Evolutionary conservation across 1,140 invertebrate genomes (phyloP), one percentile per base, ranked within the genome.

Genomic region (Scaptomyza hsui): DNA sequence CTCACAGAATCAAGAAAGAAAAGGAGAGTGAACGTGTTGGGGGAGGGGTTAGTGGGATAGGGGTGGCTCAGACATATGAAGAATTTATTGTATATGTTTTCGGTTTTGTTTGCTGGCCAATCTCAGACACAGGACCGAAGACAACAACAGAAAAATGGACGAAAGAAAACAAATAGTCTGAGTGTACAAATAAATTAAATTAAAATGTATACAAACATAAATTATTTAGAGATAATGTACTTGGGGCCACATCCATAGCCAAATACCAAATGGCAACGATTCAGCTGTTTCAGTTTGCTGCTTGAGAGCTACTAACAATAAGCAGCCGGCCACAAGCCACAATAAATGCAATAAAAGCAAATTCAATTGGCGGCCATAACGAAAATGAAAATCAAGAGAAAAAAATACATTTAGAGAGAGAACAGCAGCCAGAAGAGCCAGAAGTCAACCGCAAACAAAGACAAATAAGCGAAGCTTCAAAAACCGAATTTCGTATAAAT

Each of bases 151-250:
- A 18, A 69, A 55, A 29, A 80, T 12, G 1, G 44, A 62, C 56
- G 10, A 49, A 13, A 44, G 41, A 61, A 61, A 79, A 77, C 77
- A 85, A 79, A 83, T 83, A 85, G 74, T 70, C 80, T 32, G 63
- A 37, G 35, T 73, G 80, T 63, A 55, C 80, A 83, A 85, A 85
- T 85, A 85, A 85, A 85, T 85, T 81, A 85, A 85, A 85, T 85
- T 85, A 85, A 85, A 85, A 85, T 86, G 81, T 85, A 85, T 86
- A 85, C 81, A 85, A 86, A 85, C 81, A 85, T 85, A 85, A 85
- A 85, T 85, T 85, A 85, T 85, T 85, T 85, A 85, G 81, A 85
- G 81, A 86, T 85, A 85, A 85, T 85, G 81, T 86, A 85, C 81
- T 29, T 86, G 60, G 57, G 32, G 32, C 32, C 12, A 37, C 18